Conservation (phyloP, 2,113 vertebrate genomes). For the Chloropsis hardwickii region DNA sequence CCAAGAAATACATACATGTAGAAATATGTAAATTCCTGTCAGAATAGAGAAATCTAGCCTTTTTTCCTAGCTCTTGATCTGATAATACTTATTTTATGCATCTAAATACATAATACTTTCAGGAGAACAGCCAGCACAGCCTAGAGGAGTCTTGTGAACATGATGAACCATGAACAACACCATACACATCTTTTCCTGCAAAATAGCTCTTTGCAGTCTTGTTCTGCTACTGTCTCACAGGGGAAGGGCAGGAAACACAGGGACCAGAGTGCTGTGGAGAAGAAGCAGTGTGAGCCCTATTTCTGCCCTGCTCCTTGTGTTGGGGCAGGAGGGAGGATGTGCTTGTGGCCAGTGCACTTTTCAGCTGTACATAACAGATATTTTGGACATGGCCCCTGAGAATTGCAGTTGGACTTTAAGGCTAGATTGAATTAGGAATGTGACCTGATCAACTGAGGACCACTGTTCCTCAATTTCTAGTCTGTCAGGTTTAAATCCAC, state of each 20-base stretch:
- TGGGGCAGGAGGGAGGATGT: background rate
- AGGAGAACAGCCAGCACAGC: background rate
- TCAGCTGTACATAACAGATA: background rate
- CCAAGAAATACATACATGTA: background rate
- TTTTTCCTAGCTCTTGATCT: background rate
- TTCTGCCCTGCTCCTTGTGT: background rate
- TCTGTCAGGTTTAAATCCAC: background rate
- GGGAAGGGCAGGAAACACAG: background rate
- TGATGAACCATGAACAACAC: background rate
- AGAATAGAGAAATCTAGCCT: background rate
- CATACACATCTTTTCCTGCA: background rate
- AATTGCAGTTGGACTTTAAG: background rate
- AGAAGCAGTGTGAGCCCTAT: background rate
- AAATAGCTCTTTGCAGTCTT: background rate
- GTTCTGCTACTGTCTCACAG: background rate
- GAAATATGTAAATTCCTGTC: background rate
- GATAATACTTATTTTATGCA: background rate
- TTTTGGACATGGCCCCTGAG: background rate
- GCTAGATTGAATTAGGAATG: background rate
- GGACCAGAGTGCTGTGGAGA: accelerated
- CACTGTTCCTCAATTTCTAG: background rate
- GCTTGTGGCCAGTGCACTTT: background rate
- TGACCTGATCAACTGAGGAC: background rate
- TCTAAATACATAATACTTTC: background rate
- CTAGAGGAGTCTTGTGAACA: background rate